phyloP scores from a whole-genome alignment of 2,113 vertebrate genomes.

The Meriones unguiculatus region DNA sequence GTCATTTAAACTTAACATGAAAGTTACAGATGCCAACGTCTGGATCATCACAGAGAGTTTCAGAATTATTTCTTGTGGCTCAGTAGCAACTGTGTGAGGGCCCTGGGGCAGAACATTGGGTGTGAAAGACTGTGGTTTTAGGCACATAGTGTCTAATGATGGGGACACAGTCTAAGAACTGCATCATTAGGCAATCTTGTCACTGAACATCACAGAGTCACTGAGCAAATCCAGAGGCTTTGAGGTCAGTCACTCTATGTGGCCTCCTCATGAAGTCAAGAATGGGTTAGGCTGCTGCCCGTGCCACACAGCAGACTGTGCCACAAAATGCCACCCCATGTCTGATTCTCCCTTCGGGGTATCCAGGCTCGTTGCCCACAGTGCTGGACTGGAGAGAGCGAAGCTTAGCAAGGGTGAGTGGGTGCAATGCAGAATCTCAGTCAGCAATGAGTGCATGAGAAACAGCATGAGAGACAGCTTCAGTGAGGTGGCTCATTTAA shows the following conservation, averaged over 20 bases:
- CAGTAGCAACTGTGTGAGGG: background rate
- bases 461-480: too few species aligned
- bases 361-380: too few species aligned
- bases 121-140: background rate
- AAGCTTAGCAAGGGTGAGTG: too few species aligned
- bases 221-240: background rate
- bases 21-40: background rate
- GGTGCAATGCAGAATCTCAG: too few species aligned
- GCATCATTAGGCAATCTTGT: background rate
- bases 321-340: too few species aligned
- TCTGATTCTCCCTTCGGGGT: too few species aligned
- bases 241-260: background rate
- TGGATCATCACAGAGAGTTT: background rate
- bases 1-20: background rate
- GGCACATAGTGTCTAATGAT: background rate
- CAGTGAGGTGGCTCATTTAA: too few species aligned
- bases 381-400: too few species aligned
- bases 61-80: background rate
- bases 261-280: background rate
- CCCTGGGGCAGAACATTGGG: background rate
- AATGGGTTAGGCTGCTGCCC: background rate
- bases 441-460: too few species aligned
- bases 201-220: background rate
- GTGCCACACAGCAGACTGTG: too few species aligned
- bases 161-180: background rate